Evolutionary conservation across 2,888 invertebrate species (phyloP), one percentile per base, ranked within the genome.

Genomic region (Melikaiella ostensackeni): DNA sequence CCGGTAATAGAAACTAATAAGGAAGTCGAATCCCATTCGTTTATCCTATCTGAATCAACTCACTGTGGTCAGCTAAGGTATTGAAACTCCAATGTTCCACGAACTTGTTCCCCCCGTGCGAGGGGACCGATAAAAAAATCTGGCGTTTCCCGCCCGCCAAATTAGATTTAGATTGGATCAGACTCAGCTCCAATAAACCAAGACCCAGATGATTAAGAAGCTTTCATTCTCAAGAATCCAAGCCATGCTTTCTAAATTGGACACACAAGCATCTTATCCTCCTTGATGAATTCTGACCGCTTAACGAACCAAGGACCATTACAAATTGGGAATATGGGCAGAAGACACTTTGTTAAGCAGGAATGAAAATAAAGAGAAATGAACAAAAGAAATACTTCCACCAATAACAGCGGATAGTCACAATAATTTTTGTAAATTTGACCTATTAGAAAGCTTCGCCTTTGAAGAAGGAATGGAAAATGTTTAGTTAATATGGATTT

Each of bases 91-190:
- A 61, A 74, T 77, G 61, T 55, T 62, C 62, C 46, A 64, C 38
- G 74, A 74, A 62, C 61, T 74, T 63, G 74, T 35, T 70, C 70
- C 50, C 30, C 70, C 19, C n/a, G 50, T 50, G n/a, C 50, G 30
- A 50, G 73, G 64, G 70, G 24, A 75, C 21, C 50, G 70, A 70
- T 50, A 50, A 70, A 70, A 55, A 70, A 70, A n/a, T 50, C 30
- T 70, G 30, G 46, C 70, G 70, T 70, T 77, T 77, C 77, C 75
- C 77, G 62, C 77, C 81, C 77, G 78, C 74, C 84, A 85, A 86
- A 89, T 89, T 86, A 83, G 84, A 85, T 86, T 84, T 84, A 84
- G 86, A 89, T 88, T 86, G 86, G 85, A 86, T 86, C 86, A 85
- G 86, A 88, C 88, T 88, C 85, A 86, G 85, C 86, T 82, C 84